phyloP scores from a whole-genome alignment of 2,888 invertebrate genomes.

The Orthosia cruda region DNA sequence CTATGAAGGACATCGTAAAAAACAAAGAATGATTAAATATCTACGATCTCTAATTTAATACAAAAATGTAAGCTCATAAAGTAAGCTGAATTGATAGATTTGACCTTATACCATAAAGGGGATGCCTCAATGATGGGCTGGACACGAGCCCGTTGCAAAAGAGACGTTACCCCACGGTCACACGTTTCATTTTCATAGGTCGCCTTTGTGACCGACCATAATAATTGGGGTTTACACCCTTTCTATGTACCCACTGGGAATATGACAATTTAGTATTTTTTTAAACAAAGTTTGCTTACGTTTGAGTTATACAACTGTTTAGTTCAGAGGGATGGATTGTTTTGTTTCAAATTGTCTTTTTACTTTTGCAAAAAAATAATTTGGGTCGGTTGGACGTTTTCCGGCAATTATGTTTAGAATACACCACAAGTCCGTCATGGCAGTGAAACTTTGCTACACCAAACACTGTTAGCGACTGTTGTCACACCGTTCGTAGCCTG shows the following conservation, averaged over 20 bases:
- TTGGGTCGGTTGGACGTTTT: neutral
- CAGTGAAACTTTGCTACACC: neutral
- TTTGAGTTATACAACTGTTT: slow-evolving; percentile 19
- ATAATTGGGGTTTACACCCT: slow-evolving; percentile 61
- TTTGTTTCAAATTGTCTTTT: neutral
- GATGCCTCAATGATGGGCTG: slow-evolving; percentile 45
- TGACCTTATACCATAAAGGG: slow-evolving; percentile 52
- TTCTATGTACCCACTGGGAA: slow-evolving; percentile 41
- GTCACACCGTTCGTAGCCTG: neutral
- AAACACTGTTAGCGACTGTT: neutral
- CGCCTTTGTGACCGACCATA: slow-evolving; percentile 31
- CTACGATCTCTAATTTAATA: slow-evolving; percentile 17
- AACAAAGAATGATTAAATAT: slow-evolving; percentile 6
- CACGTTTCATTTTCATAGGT: slow-evolving; percentile 50
- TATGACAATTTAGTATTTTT: slow-evolving; percentile 29
- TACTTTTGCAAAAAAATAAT: neutral
- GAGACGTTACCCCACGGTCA: slow-evolving; percentile 26
- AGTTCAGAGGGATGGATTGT: neutral
- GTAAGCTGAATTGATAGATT: slow-evolving; percentile 51
- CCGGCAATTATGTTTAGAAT: slow-evolving; percentile 8
- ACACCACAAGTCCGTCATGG: neutral
- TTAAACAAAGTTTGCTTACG: slow-evolving; percentile 9
- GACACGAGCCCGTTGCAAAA: slow-evolving; percentile 27
- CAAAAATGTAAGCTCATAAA: slow-evolving; percentile 40
- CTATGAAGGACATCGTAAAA: neutral